Evolutionary conservation across 2,113 vertebrate species (phyloP).

Genomic region (Maccullochella peelii): DNA sequence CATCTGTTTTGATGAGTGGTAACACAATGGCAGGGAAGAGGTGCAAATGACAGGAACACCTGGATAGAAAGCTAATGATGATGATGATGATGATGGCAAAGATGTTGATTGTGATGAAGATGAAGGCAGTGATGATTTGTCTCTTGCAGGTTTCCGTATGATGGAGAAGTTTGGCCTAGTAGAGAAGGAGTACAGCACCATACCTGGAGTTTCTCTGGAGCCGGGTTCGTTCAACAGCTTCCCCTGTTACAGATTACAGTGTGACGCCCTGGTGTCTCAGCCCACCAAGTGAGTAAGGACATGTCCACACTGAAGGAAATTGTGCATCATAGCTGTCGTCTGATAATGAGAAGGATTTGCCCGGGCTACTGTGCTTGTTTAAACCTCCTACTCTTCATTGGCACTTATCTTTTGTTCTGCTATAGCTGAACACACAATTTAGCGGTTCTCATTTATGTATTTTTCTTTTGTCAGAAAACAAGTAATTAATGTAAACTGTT

Average conservation of each 20-base stretch:
- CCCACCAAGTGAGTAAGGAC: conserved; percentile 91
- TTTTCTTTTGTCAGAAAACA: not conserved
- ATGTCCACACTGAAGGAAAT: too few relatives aligned
- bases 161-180: conserved; percentile 98
- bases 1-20: conserved; percentile 91
- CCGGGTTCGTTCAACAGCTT: conserved; percentile 97
- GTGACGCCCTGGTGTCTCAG: conserved; percentile 93
- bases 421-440: not conserved
- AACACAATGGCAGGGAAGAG: conserved; percentile 90
- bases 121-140: conserved; percentile 8
- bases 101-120: not conserved
- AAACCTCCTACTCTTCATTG: not conserved
- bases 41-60: not conserved
- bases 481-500: not conserved
- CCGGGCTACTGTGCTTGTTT: not conserved
- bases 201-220: conserved; percentile 97
- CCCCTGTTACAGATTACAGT: conserved; percentile 93
- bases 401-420: not conserved
- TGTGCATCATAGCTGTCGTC: not conserved
- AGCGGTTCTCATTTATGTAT: conserved; percentile 3
- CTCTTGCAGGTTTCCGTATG: conserved; percentile 83
- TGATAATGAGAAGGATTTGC: not conserved
- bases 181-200: conserved; percentile 93
- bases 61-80: not conserved
- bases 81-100: conserved; percentile 3